These are phyloP conservation scores for Aphrocallistes beatrix DNA, from an alignment of 37 sponge, comb jelly and placozoan genomes.

Conservation along the genomic window DNA sequence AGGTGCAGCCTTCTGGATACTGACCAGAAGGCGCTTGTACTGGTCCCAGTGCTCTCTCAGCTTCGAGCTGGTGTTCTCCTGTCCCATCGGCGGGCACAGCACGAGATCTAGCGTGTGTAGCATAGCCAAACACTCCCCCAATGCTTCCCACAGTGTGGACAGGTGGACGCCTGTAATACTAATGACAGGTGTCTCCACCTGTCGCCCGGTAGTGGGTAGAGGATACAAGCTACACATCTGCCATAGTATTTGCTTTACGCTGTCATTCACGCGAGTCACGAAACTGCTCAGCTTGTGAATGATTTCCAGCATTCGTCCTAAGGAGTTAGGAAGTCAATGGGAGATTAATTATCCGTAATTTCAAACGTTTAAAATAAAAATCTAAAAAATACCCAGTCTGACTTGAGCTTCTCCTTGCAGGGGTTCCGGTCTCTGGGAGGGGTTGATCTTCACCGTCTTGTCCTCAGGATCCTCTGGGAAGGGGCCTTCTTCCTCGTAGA, in stretches of 20 bases:
- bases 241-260: slow-evolving; percentile 54
- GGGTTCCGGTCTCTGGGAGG: neutral
- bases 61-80: neutral
- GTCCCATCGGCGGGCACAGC: neutral
- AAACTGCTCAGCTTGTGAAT: slow-evolving; percentile 68
- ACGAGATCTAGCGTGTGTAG: slow-evolving; percentile 65
- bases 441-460: neutral
- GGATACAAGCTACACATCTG: slow-evolving; percentile 44
- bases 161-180: slow-evolving; percentile 21
- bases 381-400: neutral
- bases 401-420: neutral
- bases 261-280: slow-evolving; percentile 52
- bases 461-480: neutral
- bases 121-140: slow-evolving; percentile 65
- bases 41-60: slow-evolving; percentile 82
- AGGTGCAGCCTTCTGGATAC: slow-evolving; percentile 37
- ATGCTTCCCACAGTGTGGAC: slow-evolving; percentile 65
- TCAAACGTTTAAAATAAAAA: neutral
- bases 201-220: slow-evolving; percentile 19
- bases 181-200: neutral
- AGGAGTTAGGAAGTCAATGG: neutral
- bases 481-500: neutral
- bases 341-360: neutral
- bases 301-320: neutral
- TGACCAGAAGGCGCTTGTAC: slow-evolving; percentile 62